phyloP scores from a whole-genome alignment of 2,113 vertebrate genomes.

The Brachypodius melanocephalos region DNA sequence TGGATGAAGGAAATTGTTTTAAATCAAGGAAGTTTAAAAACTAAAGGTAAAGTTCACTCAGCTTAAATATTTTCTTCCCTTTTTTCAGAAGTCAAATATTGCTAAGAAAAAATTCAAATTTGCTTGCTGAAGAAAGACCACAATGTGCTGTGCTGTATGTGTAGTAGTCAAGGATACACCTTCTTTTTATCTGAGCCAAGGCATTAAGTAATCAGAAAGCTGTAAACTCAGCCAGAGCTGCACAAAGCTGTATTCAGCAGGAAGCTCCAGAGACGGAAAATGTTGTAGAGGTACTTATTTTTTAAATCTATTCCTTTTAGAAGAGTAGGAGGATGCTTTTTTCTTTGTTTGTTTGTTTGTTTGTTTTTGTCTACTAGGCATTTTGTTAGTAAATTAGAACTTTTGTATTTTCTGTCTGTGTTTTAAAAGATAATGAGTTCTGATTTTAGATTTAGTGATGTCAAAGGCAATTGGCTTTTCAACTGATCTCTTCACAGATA shows the following conservation, averaged over 20 bases:
- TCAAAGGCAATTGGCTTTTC: neutral
- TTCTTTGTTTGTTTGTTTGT: too few relatives aligned
- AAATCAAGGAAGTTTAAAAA: neutral
- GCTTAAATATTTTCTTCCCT: neutral
- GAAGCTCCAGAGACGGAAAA: neutral
- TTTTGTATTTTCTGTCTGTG: neutral
- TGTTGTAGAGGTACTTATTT: constrained; percentile 19
- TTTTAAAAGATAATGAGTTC: neutral
- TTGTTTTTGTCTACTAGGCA: neutral
- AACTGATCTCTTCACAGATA: neutral
- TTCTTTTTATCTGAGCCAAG: neutral
- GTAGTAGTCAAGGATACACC: neutral
- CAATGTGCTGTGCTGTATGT: rapidly evolving
- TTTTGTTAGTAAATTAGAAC: neutral
- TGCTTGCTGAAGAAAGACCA: neutral
- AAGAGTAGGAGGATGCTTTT: neutral
- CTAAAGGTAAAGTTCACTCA: neutral
- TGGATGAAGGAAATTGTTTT: neutral
- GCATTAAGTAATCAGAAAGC: constrained; percentile 17
- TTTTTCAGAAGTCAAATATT: neutral
- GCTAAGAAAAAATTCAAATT: neutral
- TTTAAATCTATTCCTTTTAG: neutral
- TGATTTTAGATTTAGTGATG: neutral
- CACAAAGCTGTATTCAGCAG: neutral
- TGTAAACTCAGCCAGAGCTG: neutral